Conservation (phyloP, 2,888 invertebrate genomes). For the Drosophila rellima region DNA sequence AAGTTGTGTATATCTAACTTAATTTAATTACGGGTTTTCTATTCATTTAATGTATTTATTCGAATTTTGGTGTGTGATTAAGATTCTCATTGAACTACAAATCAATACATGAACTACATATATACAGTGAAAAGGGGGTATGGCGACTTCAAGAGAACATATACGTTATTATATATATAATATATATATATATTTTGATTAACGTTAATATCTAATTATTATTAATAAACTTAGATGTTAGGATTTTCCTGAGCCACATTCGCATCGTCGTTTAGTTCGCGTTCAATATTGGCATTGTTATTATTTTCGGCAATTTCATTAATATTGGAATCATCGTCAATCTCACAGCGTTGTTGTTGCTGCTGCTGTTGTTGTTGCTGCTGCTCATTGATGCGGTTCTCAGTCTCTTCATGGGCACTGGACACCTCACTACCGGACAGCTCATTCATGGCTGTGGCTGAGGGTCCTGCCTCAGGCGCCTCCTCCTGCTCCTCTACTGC, state of each 20-base stretch:
- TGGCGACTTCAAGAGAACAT: conserved; percentile 29
- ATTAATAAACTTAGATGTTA: conserved; percentile 37
- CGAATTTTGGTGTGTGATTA: conserved; percentile 45
- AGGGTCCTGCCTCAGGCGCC: conserved; percentile 27
- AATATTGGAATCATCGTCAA: conserved; percentile 75
- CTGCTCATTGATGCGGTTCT: conserved; percentile 83
- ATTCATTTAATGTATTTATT: conserved; percentile 28
- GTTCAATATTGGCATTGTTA: conserved; percentile 85
- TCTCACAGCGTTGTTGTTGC: conserved; percentile 43
- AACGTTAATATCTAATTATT: background rate
- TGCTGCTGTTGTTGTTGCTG: conserved; percentile 44
- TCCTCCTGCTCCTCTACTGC: background rate
- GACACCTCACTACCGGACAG: conserved; percentile 1
- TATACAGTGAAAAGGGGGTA: conserved; percentile 36
- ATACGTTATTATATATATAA: conserved; percentile 1
- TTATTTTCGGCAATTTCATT: conserved; percentile 85
- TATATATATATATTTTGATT: background rate
- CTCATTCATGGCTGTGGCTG: conserved; percentile 9
- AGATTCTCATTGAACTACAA: conserved; percentile 14
- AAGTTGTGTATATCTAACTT: conserved; percentile 76
- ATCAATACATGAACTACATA: conserved; percentile 22
- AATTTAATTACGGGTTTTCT: conserved; percentile 28
- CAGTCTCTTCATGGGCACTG: conserved; percentile 79
- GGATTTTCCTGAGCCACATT: conserved; percentile 62
- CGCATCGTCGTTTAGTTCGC: conserved; percentile 83